Conservation (phyloP, 2,888 invertebrate genomes). For the Diarsia rubi region DNA sequence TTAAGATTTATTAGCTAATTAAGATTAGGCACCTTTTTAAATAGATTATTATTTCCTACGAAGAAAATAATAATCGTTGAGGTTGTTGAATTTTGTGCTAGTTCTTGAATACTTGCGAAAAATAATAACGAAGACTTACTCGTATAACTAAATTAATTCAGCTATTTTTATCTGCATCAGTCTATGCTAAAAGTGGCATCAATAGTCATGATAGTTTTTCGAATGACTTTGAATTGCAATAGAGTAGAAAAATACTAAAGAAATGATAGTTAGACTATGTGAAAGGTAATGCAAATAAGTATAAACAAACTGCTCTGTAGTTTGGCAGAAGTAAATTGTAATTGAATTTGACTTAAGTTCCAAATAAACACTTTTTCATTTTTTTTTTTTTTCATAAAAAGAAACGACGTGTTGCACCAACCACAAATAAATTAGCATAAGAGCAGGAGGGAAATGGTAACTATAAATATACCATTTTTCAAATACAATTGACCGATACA, state of each 20-base stretch:
- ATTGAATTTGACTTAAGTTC: no score
- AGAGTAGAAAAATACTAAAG: not conserved
- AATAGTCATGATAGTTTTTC: not conserved
- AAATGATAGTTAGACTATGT: not conserved
- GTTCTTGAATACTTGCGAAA: conserved; percentile 19
- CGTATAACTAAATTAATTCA: not conserved
- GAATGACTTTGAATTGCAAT: not conserved
- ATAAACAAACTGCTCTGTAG: no score
- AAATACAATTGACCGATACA: not conserved
- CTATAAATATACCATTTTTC: not conserved
- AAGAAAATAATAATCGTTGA: conserved; percentile 26
- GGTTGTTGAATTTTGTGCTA: conserved; percentile 52
- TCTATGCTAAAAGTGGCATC: not conserved
- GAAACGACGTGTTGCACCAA: not conserved
- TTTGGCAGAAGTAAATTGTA: no score
- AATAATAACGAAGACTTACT: not conserved
- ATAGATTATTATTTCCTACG: conserved; percentile 42
- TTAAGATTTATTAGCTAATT: conserved; percentile 66
- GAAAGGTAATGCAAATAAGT: not conserved
- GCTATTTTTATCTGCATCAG: not conserved
- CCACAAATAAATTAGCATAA: not conserved
- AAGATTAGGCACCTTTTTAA: conserved; percentile 47
- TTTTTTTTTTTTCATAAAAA: no score
- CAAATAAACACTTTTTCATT: no score
- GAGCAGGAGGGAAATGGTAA: not conserved